Base-by-base conservation (phyloP, 1,140 invertebrate species). In the Brachionus sp. region DNA sequence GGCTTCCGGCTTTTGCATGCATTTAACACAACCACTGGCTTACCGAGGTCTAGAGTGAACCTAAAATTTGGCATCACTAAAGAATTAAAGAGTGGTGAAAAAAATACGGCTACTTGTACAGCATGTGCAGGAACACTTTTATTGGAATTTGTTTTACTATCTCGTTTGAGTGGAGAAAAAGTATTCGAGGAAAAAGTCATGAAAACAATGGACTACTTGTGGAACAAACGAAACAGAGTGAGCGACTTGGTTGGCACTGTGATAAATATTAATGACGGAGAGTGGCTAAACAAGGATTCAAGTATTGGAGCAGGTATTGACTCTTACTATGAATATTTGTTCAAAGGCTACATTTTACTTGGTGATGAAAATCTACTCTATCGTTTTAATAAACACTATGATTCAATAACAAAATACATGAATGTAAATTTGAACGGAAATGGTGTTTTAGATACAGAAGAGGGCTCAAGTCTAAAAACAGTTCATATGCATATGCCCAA, bases 241-340 rank as follows among this genome's bases (percentile, higher is more conserved):
- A 95, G 87, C 85, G 86, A 90, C 78, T 86, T 90, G 12, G 86
- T 90, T 64, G 89, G 89, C 3, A 87, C 87, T 25, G 87, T 89
- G 4, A 88, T 90, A 68, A 89, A 90, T 84, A 88, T 98, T n/a
- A 94, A 98, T 87, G 96, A 93, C 44, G 97, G 97, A 3, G 95
- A 98, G 89, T 98, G 96, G 96, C 92, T 98, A 5, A 90, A 96
- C 85, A 70, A 85, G 90, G 96, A 98, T 88, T 95, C 95, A 35
- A 96, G 96, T 3, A 95, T 98, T 19, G 97, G 97, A n/a, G 97
- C 97, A 50, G 97, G 97, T 9, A 98, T 98, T 85, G 97, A 99
- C 89, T 98, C 95, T 0, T 99, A 98, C 88, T 98, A 98, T 88
- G 97, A 98, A 89, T 99, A 99, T 89, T 94, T 95, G 85, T 91